A percentile compares a stretch with the other conserved stretches of the same genome.
These are phyloP conservation scores for Dryobates pubescens DNA, from an alignment of 2,797 vertebrate species.

Conservation along the genomic window DNA sequence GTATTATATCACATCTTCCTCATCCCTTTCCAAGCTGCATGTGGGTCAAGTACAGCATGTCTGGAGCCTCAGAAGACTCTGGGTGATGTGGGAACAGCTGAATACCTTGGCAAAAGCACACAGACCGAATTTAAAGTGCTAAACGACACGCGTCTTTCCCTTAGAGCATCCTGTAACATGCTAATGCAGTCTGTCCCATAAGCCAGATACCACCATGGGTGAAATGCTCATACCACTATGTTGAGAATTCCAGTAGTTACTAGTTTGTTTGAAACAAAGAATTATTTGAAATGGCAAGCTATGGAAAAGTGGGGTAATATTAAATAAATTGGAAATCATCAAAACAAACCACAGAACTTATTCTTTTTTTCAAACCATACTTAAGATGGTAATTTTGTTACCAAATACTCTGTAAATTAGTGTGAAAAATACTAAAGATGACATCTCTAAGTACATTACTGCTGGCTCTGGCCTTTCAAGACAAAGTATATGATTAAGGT, in stretches of 20 bases:
- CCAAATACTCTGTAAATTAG: not conserved
- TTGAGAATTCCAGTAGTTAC: not conserved
- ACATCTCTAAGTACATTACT: not conserved
- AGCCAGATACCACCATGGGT: not conserved
- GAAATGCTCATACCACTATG: not conserved
- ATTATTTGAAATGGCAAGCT: not conserved
- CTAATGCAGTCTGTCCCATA: not conserved
- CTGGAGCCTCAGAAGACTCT: not conserved
- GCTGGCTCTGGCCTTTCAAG: not conserved
- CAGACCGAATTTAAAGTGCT: not conserved
- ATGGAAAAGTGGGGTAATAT: not conserved
- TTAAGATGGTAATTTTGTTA: not conserved
- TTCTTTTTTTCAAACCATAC: not conserved
- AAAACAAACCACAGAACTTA: not conserved
- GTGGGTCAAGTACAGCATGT: not conserved
- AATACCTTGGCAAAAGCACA: not conserved
- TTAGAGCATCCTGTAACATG: not conserved
- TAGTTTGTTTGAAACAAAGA: not conserved
- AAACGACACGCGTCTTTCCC: accelerated
- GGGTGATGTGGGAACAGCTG: not conserved
- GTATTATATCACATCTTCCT: not conserved
- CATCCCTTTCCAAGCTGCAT: not conserved
- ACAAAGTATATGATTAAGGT: not conserved
- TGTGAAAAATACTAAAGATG: not conserved
- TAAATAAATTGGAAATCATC: not conserved